Base-by-base conservation (phyloP, 2,113 vertebrate species). In the Carollia perspicillata region DNA sequence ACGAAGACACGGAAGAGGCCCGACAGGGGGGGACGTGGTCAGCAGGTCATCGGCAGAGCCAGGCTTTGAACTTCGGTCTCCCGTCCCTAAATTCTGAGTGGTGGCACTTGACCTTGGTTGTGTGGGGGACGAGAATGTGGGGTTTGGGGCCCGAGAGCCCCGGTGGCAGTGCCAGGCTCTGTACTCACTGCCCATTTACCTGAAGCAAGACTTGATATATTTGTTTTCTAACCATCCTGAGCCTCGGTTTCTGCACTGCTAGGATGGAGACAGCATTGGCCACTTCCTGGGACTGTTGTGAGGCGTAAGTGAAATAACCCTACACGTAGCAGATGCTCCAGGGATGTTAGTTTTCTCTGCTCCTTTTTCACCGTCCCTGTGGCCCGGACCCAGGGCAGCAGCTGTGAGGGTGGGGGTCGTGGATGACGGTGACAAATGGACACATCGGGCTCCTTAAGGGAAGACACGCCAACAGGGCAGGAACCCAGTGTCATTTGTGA, bases 271-370 rank as follows among this genome's bases (percentile, higher is more conserved):
- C 26, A 37, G 16, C 17, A 16, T 14, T 0, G 40, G 33, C n/a
- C 26, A 6, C 16, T 9, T 69, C n/a, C n/a, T 18, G 17, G 80
- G 91, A 69, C 3, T 28, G 40, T 6, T 28, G n/a, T 30, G 30
- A 74, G n/a, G 26, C 11, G 0, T n/a, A 63, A 68, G 11, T 6
- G 16, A 40, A 63, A 18, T 55, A 58, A 20, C 22, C 5, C 1
- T 0, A 23, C 3, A 1, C 42, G 2, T 8, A 3, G 30, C 0
- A 23, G 63, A 0, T 13, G 14, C 20, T 51, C 22, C 33, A 0
- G 0, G 9, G 14, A 58, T n/a, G 8, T 47, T 40, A 60, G 22
- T 17, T 88, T 47, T 17, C 17, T 68, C 75, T 20, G 1, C 28
- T 81, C 37, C 20, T 33, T 66, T 79, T 80, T 10, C 9, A 28